Percentiles rank a stretch among this genome's conserved stretches.
Evolutionary conservation across 2,888 invertebrate genomes (phyloP).

Genomic region (Torymus texanus): DNA sequence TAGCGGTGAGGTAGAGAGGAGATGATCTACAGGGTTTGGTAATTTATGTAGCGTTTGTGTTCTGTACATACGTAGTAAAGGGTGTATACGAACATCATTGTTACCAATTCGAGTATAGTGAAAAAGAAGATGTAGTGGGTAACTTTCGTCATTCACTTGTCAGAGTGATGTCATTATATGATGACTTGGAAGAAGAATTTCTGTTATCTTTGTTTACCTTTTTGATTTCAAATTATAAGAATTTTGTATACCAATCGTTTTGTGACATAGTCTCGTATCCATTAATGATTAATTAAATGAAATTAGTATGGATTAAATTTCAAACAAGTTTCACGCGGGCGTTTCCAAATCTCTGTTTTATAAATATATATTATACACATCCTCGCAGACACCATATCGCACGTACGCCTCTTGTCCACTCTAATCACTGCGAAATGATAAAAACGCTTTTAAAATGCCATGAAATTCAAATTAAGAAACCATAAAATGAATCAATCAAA

Average conservation of each 20-base stretch:
- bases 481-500: not conserved
- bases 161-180: not conserved
- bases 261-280: too few relatives aligned
- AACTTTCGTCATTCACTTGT: not conserved
- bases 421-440: too few relatives aligned
- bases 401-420: too few relatives aligned
- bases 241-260: too few relatives aligned
- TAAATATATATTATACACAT: too few relatives aligned
- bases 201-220: not conserved
- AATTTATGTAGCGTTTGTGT: slow-evolving; percentile 38
- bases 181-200: not conserved
- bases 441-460: not conserved
- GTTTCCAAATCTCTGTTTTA: not conserved
- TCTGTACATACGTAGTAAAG: too few relatives aligned
- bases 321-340: not conserved
- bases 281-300: too few relatives aligned
- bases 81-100: too few relatives aligned
- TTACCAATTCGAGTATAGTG: not conserved
- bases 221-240: not conserved
- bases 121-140: not conserved
- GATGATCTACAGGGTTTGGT: slow-evolving; percentile 10
- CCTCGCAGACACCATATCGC: too few relatives aligned
- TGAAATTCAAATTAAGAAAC: not conserved
- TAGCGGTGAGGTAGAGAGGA: not conserved
- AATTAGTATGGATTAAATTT: slow-evolving; percentile 3